Percentiles rank a stretch among this genome's conserved stretches.
Evolutionary conservation across 2,888 invertebrate genomes (phyloP).

Genomic region (Notodonta ziczac): DNA sequence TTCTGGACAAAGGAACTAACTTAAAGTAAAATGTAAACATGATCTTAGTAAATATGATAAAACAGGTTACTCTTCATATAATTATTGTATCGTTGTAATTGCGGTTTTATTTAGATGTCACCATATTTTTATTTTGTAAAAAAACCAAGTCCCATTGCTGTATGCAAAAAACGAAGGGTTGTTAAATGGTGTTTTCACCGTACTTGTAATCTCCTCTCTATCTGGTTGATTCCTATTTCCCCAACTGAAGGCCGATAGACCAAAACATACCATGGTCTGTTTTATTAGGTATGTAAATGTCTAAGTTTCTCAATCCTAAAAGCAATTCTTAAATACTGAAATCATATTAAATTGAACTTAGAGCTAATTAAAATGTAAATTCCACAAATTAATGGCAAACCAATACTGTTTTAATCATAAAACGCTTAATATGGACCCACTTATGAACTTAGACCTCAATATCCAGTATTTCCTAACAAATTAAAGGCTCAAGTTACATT

Average conservation of each 20-base stretch:
- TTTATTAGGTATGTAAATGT: neutral
- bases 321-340: too few species aligned
- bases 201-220: too few species aligned
- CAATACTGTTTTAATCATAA: conserved; percentile 38
- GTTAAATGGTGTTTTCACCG: too few species aligned
- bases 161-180: too few species aligned
- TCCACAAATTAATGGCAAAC: conserved; percentile 18
- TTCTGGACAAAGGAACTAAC: conserved; percentile 2
- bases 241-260: too few species aligned
- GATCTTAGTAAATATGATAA: conserved; percentile 1
- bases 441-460: conserved; percentile 17
- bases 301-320: neutral
- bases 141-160: too few species aligned
- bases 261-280: too few species aligned
- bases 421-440: conserved; percentile 24
- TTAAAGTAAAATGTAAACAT: neutral
- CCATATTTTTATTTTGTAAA: too few species aligned
- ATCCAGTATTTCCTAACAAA: conserved; percentile 13
- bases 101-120: neutral
- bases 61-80: conserved; percentile 8
- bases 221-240: too few species aligned
- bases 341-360: too few species aligned
- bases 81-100: conserved; percentile 1
- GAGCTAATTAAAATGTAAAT: neutral
- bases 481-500: conserved; percentile 14